Evolutionary conservation across 1,140 invertebrate species (phyloP).

Genomic region (Euwallacea similis): DNA sequence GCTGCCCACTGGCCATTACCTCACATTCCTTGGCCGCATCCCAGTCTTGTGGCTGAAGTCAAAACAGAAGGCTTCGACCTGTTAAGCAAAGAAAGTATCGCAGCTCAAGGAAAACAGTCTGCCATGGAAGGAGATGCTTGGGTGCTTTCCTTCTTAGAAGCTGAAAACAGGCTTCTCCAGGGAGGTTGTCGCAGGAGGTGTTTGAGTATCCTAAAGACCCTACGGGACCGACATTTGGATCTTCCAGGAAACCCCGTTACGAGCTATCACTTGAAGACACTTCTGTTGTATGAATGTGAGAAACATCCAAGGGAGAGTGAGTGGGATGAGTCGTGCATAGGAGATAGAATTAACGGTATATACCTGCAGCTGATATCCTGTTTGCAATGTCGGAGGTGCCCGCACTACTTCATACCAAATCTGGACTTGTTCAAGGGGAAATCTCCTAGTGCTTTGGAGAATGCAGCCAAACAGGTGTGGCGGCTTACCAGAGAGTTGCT

Average conservation of each 20-base stretch:
- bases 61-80: constrained; percentile 94
- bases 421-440: constrained; percentile 89
- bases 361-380: constrained; percentile 94
- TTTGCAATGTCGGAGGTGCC: constrained; percentile 89
- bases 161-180: constrained; percentile 81
- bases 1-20: constrained; percentile 92
- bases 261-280: constrained; percentile 86
- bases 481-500: constrained; percentile 83
- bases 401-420: constrained; percentile 88
- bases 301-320: constrained; percentile 90
- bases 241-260: constrained; percentile 85
- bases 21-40: constrained; percentile 87
- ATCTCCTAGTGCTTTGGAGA: constrained; percentile 81
- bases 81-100: constrained; percentile 81
- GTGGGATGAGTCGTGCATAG: constrained; percentile 89
- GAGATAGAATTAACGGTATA: constrained; percentile 92
- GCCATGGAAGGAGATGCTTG: constrained; percentile 95
- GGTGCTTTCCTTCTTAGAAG: constrained; percentile 87
- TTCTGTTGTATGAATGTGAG: constrained; percentile 92
- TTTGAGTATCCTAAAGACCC: constrained; percentile 84
- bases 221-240: constrained; percentile 87
- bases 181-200: constrained; percentile 78
- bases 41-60: constrained; percentile 86
- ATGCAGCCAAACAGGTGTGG: constrained; percentile 91
- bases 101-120: constrained; percentile 81